These are phyloP conservation scores for Enoplosus armatus DNA, from an alignment of 2,797 vertebrate species.

Conservation along the genomic window DNA sequence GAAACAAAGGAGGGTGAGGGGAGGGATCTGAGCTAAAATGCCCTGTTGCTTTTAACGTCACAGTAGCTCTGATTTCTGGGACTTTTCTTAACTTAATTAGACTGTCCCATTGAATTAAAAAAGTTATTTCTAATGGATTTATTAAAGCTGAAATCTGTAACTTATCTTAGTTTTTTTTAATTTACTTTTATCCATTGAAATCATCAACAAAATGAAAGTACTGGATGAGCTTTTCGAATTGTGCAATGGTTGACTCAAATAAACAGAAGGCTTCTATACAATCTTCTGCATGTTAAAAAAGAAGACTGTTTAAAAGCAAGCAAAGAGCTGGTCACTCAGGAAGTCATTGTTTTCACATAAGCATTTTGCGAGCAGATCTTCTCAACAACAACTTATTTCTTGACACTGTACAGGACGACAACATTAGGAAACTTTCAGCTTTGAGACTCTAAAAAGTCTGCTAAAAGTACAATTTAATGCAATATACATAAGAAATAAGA, in stretches of 20 bases:
- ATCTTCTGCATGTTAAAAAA: background rate
- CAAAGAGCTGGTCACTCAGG: background rate
- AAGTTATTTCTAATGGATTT: background rate
- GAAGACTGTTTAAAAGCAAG: background rate
- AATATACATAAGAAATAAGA: background rate
- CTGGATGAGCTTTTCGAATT: background rate
- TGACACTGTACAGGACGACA: background rate
- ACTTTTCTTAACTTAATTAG: background rate
- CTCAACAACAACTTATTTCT: background rate
- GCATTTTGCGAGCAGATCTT: background rate
- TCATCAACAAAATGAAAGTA: background rate
- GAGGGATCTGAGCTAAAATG: background rate
- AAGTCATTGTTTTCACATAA: background rate
- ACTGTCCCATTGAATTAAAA: background rate
- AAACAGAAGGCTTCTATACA: background rate
- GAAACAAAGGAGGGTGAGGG: conserved; percentile 9
- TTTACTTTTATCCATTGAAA: background rate
- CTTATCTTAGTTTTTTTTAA: background rate
- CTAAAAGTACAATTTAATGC: background rate
- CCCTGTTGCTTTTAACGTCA: background rate
- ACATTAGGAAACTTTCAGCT: background rate
- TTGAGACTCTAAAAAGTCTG: background rate
- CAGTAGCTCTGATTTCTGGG: background rate
- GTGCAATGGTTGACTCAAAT: background rate
- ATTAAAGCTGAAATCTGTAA: background rate